phyloP scores from a whole-genome alignment of 1,140 invertebrate genomes.

The Eulimnadia texana region DNA sequence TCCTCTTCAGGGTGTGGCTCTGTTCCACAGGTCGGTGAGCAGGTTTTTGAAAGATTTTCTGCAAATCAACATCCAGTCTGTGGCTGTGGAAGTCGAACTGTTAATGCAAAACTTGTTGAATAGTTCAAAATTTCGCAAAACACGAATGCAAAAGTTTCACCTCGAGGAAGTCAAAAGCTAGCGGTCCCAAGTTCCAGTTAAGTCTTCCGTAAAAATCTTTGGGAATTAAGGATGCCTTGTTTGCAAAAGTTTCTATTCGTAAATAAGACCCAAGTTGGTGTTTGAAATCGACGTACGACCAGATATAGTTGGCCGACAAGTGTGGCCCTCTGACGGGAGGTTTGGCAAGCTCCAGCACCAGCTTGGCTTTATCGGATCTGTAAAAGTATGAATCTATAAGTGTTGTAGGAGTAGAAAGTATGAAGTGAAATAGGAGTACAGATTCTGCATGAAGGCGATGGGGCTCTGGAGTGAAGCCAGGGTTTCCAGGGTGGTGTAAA shows the following conservation, averaged over 20 bases:
- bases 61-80: neutral
- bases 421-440: neutral
- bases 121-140: neutral
- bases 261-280: neutral
- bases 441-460: neutral
- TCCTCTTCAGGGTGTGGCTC: neutral
- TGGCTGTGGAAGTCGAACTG: neutral
- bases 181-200: constrained; percentile 6
- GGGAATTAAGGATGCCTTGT: constrained; percentile 6
- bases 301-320: constrained; percentile 8
- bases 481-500: constrained; percentile 3
- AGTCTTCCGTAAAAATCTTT: constrained; percentile 7
- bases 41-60: neutral
- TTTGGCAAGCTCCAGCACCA: neutral
- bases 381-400: neutral
- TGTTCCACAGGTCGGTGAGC: neutral
- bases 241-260: constrained; percentile 1
- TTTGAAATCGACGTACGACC: neutral
- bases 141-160: too few species aligned
- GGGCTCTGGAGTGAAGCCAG: neutral
- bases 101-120: neutral
- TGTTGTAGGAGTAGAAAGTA: neutral
- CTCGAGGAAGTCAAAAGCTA: constrained; percentile 6
- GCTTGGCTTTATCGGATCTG: neutral
- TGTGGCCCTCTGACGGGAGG: neutral